phyloP scores from a whole-genome alignment of 2,113 vertebrate genomes.

The Thunnus thynnus region DNA sequence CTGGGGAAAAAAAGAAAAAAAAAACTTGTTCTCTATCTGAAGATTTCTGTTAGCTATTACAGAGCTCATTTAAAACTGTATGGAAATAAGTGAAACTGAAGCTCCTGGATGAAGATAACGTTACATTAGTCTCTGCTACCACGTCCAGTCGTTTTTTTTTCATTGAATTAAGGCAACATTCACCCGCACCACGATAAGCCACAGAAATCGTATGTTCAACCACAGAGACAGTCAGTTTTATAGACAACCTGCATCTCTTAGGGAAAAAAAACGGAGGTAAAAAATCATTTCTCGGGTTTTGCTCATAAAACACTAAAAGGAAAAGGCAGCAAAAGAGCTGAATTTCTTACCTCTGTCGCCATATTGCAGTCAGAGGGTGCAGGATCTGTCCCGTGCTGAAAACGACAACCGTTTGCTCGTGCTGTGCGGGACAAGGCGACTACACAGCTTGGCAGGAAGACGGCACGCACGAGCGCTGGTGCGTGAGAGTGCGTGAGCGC shows the following conservation, averaged over 20 bases:
- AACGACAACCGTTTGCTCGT: conserved; percentile 56
- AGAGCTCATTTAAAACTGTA: conserved; percentile 13
- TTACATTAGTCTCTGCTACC: neutral
- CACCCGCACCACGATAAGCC: neutral
- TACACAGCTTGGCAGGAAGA: conserved; percentile 23
- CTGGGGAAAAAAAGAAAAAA: neutral
- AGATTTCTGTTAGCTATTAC: neutral
- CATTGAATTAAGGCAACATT: conserved; percentile 9
- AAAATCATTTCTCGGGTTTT: neutral
- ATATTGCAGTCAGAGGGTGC: conserved; percentile 73
- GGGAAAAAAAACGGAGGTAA: neutral
- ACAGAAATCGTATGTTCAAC: neutral
- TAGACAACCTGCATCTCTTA: conserved; percentile 28
- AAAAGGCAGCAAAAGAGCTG: neutral
- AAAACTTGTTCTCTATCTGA: neutral
- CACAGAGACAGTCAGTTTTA: conserved; percentile 34
- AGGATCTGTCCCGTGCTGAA: conserved; percentile 77
- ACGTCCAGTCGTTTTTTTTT: neutral
- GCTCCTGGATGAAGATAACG: neutral
- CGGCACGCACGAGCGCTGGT: conserved; percentile 31
- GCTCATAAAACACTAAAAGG: neutral
- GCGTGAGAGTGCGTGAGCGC: conserved; percentile 29
- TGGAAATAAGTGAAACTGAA: conserved; percentile 34
- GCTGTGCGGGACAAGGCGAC: conserved; percentile 66
- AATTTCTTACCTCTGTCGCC: conserved; percentile 83